Evolutionary conservation across 2,888 invertebrate species (phyloP).

Genomic region (Argynnis bischoffii): DNA sequence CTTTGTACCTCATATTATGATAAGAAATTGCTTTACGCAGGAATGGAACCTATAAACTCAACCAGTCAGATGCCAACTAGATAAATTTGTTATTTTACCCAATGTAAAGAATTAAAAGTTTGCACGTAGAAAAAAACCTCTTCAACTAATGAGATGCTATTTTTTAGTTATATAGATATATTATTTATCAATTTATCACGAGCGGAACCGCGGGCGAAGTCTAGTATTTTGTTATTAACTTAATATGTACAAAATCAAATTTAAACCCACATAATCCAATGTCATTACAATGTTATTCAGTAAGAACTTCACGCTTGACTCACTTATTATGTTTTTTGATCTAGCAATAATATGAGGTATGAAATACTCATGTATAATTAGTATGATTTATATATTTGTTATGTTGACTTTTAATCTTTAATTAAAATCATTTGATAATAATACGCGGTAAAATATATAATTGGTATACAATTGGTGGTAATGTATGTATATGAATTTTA

Average conservation of each 20-base stretch:
- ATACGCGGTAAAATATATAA: slow-evolving; percentile 2
- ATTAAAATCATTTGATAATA: slow-evolving; percentile 26
- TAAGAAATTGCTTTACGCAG: too few relatives aligned
- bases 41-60: too few relatives aligned
- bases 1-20: too few relatives aligned
- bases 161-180: too few relatives aligned
- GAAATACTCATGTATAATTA: slow-evolving; percentile 17
- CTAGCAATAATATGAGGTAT: slow-evolving; percentile 17
- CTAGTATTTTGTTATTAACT: too few relatives aligned
- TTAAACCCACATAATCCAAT: background rate
- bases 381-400: slow-evolving; percentile 24
- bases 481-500: slow-evolving; percentile 9
- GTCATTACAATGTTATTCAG: background rate
- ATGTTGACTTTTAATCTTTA: slow-evolving; percentile 23
- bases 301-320: slow-evolving; percentile 23
- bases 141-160: too few relatives aligned
- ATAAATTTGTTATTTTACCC: too few relatives aligned
- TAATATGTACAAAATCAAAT: background rate
- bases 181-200: too few relatives aligned
- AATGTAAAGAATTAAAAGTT: too few relatives aligned
- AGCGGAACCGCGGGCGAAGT: too few relatives aligned
- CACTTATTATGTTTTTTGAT: slow-evolving; percentile 22
- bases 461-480: background rate
- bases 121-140: too few relatives aligned
- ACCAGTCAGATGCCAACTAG: too few relatives aligned